phyloP scores from a whole-genome alignment of 2,888 invertebrate genomes.

The Anthophora plumipes region DNA sequence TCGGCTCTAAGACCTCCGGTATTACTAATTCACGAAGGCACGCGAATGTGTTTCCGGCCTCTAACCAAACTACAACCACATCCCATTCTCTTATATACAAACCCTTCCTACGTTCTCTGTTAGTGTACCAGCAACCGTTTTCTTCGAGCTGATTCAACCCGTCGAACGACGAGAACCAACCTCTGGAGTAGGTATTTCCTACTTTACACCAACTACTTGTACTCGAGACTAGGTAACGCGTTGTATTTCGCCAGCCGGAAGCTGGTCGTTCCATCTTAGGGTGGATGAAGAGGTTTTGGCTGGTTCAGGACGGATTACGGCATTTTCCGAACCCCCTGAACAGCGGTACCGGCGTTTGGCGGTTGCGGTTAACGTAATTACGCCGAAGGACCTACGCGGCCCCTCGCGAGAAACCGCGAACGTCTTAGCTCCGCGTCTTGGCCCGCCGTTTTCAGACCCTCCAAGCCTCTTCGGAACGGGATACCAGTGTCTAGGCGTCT shows the following conservation, averaged over 20 bases:
- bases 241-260: constrained; percentile 29
- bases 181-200: constrained; percentile 1
- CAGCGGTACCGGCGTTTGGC: constrained; percentile 78
- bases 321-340: constrained; percentile 71
- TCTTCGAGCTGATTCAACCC: background rate
- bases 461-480: constrained; percentile 28
- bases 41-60: constrained; percentile 66
- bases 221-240: constrained; percentile 34
- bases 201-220: constrained; percentile 8
- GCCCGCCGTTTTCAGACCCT: constrained; percentile 65
- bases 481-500: constrained; percentile 2
- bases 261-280: constrained; percentile 43
- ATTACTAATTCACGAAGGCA: constrained; percentile 76
- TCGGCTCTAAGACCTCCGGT: constrained; percentile 75
- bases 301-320: constrained; percentile 69
- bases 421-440: constrained; percentile 80
- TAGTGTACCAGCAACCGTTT: background rate
- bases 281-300: constrained; percentile 62
- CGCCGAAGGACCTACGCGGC: constrained; percentile 79
- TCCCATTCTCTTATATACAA: constrained; percentile 85
- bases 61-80: constrained; percentile 45
- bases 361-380: constrained; percentile 84
- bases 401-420: constrained; percentile 82
- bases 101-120: background rate
- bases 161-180: constrained; percentile 23